A percentile compares a stretch with the other conserved stretches of the same genome.
Conservation (phyloP, 2,888 invertebrate species). For the Coremacera marginata region DNA sequence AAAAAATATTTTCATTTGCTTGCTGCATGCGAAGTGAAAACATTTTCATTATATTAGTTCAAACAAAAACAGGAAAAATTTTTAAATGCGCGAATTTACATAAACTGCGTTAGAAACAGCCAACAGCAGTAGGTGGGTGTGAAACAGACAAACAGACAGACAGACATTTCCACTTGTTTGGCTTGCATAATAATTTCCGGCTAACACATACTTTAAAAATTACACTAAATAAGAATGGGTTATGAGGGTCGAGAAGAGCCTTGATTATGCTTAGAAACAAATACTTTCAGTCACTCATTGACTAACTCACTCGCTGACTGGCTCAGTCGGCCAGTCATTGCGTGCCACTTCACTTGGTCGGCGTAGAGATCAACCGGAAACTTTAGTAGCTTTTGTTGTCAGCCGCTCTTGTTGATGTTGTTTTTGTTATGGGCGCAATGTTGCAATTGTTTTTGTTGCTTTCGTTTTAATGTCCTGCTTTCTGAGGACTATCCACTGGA, state of each 20-base stretch:
- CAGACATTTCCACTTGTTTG: neutral
- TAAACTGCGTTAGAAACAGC: neutral
- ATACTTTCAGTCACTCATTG: neutral
- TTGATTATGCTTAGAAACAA: neutral
- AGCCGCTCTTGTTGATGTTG: neutral
- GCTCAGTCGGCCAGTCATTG: neutral
- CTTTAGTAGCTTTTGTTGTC: neutral
- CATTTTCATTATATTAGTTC: constrained; percentile 4
- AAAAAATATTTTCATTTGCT: neutral
- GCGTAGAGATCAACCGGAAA: too few relatives aligned
- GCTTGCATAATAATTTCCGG: constrained; percentile 9
- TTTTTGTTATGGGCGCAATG: constrained; percentile 1
- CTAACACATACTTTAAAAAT: neutral
- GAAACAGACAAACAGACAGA: neutral
- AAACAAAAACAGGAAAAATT: neutral
- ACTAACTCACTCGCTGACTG: neutral
- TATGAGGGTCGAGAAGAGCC: neutral
- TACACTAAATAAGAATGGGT: neutral
- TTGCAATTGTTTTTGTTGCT: constrained; percentile 3
- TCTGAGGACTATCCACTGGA: neutral
- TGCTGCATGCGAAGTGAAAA: constrained; percentile 1
- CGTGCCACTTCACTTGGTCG: too few relatives aligned
- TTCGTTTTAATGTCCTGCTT: neutral
- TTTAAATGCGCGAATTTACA: too few relatives aligned
- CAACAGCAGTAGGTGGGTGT: neutral